Base-by-base conservation (phyloP, 1,140 invertebrate genomes). In the Drosophila jambulina region DNA sequence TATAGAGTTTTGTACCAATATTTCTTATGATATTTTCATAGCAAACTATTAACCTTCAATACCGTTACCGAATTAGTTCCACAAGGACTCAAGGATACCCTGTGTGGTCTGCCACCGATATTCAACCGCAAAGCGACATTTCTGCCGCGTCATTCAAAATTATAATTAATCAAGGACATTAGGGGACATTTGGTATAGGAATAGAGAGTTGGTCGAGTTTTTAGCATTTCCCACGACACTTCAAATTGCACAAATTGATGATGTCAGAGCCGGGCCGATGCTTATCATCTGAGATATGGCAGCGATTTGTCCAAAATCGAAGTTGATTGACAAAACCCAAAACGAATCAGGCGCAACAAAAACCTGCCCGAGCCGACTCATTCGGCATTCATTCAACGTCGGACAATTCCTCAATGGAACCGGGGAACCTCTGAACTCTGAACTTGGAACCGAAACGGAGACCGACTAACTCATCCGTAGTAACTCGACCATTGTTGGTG, bases 291-390 rank as follows among this genome's bases (percentile, higher is more conserved):
- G 29, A 67, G 56, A 80, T 72, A 74, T 80, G 19, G 49, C 54
- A 59, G 82, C 53, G 59, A 64, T 48, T 70, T 71, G 45, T 51
- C 56, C 19, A 49, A 27, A 48, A 46, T 34, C 32, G 42, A 59
- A 69, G 32, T 19, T 45, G n/a, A 13, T 13, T 38, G 58, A 48
- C 59, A 61, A 61, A 79, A 57, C 56, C 75, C 67, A 68, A 75
- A 90, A 54, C 85, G 61, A 85, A 84, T 88, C 84, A 64, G 63
- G 77, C 84, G 74, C 61, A 81, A 78, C 68, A 83, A 88, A 87
- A 80, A 87, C 46, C 53, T 29, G 62, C 62, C 51, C 53, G 59
- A 71, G 43, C 60, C 36, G 67, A 75, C 69, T 86, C 78, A 86
- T 85, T 85, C 75, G 61, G 38, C 56, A 60, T 46, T 75, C 49